Evolutionary conservation across 2,113 vertebrate species (phyloP).

Genomic region (Tragelaphus buxtoni): DNA sequence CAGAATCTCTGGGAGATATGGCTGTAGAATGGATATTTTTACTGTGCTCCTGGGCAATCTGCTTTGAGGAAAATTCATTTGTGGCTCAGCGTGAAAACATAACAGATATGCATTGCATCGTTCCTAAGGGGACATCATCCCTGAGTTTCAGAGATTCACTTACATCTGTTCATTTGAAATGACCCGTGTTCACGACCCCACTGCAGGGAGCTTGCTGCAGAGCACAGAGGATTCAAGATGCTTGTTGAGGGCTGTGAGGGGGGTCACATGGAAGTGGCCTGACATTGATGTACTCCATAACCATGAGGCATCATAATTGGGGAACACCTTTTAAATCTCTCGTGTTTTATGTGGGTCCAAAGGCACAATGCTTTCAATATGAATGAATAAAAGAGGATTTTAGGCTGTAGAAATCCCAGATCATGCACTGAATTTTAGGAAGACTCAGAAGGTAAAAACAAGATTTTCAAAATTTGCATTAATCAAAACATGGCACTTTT

Average conservation of each 20-base stretch:
- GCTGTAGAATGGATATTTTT: background rate
- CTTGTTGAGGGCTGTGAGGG: background rate
- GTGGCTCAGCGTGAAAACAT: background rate
- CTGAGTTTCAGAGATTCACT: background rate
- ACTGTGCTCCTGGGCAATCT: background rate
- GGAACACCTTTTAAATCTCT: background rate
- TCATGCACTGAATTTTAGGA: background rate
- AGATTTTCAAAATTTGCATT: background rate
- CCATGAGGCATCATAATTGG: rapidly evolving
- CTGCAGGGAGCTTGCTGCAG: background rate
- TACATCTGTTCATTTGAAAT: background rate
- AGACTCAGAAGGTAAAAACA: background rate
- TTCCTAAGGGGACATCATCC: background rate
- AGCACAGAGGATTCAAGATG: background rate
- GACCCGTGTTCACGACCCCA: rapidly evolving
- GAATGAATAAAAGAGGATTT: background rate
- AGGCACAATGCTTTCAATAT: background rate
- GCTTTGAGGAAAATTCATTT: background rate
- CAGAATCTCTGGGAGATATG: background rate
- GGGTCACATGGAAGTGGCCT: rapidly evolving
- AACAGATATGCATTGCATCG: rapidly evolving
- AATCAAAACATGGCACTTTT: background rate
- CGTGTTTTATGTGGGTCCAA: background rate
- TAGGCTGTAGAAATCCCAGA: background rate
- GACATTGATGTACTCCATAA: rapidly evolving